Base-by-base conservation (phyloP, 2,113 vertebrate genomes). In the Takifugu bimaculatus region DNA sequence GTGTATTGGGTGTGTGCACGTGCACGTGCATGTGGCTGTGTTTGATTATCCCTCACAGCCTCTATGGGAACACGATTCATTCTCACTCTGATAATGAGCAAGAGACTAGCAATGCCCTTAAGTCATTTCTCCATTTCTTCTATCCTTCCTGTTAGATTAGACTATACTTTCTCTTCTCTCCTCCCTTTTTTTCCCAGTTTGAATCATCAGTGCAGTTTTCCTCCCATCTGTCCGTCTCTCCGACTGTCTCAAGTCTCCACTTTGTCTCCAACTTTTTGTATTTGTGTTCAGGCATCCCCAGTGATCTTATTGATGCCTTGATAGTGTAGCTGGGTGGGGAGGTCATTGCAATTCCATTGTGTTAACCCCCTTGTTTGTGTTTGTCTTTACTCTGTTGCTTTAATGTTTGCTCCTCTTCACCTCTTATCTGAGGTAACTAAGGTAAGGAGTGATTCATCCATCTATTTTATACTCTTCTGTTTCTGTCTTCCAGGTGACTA, bases 1-100 rank as follows among this genome's bases (percentile, higher is more conserved):
- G 74, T 58, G 58, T 74, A 25, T 57, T 73, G 59, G 47, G 35
- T 42, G 49, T 64, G 57, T 62, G 32, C 73, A 50, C 68, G 76
- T 50, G 59, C 58, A 4, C 70, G 20, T 68, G 64, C 35, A 26
- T 67, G 60, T 84, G 78, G 63, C 71, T 84, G 78, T 85, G 81
- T 85, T 84, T 88, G 85, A 85, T 89, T 88, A 87, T 84, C 78
- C 75, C 69, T 83, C 75, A 78, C 71, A 79, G 71, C 77, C 85
- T 84, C 87, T 74, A 50, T 82, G 84, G 85, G 82, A 88, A 75
- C 50, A 9, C 76, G 81, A 89, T 89, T 87, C 81, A 87, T 88
- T 88, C 83, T 82, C 79, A 78, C 82, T 88, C 75, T 87, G 83
- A 87, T 90, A 88, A 90, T 90, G 83, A 88, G 82, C 75, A 67